Percentiles rank a stretch among this genome's conserved stretches.
Conservation (phyloP, 2,888 invertebrate genomes). For the Acleris emargana region DNA sequence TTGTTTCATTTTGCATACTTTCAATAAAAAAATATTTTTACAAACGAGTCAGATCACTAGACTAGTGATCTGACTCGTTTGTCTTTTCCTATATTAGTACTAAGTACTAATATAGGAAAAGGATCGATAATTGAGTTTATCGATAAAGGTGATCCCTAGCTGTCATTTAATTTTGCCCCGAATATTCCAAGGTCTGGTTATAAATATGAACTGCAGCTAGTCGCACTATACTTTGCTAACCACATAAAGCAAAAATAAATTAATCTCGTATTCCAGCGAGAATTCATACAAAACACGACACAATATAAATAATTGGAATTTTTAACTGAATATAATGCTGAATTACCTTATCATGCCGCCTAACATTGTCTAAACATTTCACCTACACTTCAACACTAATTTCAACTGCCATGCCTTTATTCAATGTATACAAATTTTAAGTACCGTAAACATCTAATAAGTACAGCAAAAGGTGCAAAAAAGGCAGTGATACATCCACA, state of each 20-base stretch:
- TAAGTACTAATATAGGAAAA: no score
- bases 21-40: no score
- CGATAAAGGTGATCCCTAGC: no score
- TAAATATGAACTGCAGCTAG: slow-evolving; percentile 1
- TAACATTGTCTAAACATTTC: slow-evolving; percentile 17
- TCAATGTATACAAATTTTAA: slow-evolving; percentile 26
- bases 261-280: slow-evolving; percentile 32
- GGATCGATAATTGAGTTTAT: no score
- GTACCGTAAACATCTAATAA: slow-evolving; percentile 42
- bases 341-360: slow-evolving; percentile 10
- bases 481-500: slow-evolving; percentile 50
- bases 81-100: no score
- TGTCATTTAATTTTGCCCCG: no score
- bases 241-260: slow-evolving; percentile 33
- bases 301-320: slow-evolving; percentile 24
- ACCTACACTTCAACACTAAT: slow-evolving; percentile 16
- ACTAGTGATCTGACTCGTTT: no score
- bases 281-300: slow-evolving; percentile 16
- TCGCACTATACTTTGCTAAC: slow-evolving; percentile 15
- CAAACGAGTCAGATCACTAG: no score
- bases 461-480: slow-evolving; percentile 47
- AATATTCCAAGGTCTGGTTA: no score
- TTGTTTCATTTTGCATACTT: no score
- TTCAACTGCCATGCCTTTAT: slow-evolving; percentile 15
- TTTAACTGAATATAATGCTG: slow-evolving; percentile 11